phyloP scores from a whole-genome alignment of 1,140 invertebrate species.

The Bombyx mori region ASM3026992v2 NC_085111.1:7042501-7043000 shows the following conservation, averaged over 20 bases:
- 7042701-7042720: slow-evolving; percentile 40
- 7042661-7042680: slow-evolving; percentile 16
- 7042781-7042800: slow-evolving; percentile 59
- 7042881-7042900: slow-evolving; percentile 51
- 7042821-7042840: slow-evolving; percentile 61
- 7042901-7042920: slow-evolving; percentile 34
- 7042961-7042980: slow-evolving; percentile 13
- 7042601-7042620: too few relatives aligned
- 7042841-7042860: slow-evolving; percentile 42
- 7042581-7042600: background rate
- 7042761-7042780: slow-evolving; percentile 58
- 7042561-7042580: slow-evolving; percentile 16
- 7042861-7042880: slow-evolving; percentile 45
- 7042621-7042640: background rate
- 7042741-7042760: slow-evolving; percentile 45
- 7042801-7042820: slow-evolving; percentile 64
- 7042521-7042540: slow-evolving; percentile 35
- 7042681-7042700: slow-evolving; percentile 28
- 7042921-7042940: slow-evolving; percentile 44
- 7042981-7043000: slow-evolving; percentile 29
- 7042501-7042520: slow-evolving; percentile 25
- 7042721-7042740: slow-evolving; percentile 51
- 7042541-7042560: slow-evolving; percentile 27
- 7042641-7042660: slow-evolving; percentile 5
- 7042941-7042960: slow-evolving; percentile 24